These are phyloP conservation scores for Epicauta chinensis DNA, from an alignment of 1,140 invertebrate species.

Conservation along the genomic window DNA sequence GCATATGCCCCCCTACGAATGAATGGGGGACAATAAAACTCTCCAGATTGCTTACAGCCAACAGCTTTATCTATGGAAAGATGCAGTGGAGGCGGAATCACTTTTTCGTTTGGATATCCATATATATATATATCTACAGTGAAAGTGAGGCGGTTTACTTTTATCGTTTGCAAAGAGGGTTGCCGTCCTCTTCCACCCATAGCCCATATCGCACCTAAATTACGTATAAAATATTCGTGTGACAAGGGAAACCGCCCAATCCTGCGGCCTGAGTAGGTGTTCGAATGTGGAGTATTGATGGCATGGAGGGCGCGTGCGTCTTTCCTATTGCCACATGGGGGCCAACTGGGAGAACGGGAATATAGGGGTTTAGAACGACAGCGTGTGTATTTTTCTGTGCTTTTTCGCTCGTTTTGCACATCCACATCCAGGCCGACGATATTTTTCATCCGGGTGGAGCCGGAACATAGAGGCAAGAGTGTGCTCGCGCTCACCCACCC, in stretches of 20 bases:
- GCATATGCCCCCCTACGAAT: constrained; percentile 20
- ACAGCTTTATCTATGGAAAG: constrained; percentile 16
- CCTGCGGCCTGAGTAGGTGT: constrained; percentile 33
- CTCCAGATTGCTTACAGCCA: too few species aligned
- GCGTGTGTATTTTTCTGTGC: constrained; percentile 34
- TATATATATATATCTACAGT: too few species aligned
- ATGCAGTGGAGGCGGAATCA: constrained; percentile 4
- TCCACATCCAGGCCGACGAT: constrained; percentile 33
- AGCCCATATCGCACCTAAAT: constrained; percentile 10
- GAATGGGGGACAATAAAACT: constrained; percentile 11
- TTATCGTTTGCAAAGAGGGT: too few species aligned
- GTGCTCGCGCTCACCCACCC: constrained; percentile 26
- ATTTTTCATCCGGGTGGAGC: constrained; percentile 39
- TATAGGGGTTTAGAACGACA: constrained; percentile 13
- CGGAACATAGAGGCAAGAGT: constrained; percentile 22
- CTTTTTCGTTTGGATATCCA: too few species aligned
- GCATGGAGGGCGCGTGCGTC: constrained; percentile 36
- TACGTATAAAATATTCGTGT: constrained; percentile 19
- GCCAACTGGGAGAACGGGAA: constrained; percentile 2
- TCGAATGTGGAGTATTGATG: constrained; percentile 42
- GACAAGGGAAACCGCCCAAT: constrained; percentile 26
- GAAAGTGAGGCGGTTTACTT: too few species aligned
- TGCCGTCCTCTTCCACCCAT: too few species aligned
- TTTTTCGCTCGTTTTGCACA: constrained; percentile 35
- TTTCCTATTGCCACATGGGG: constrained; percentile 26